Conservation (phyloP, 1,140 invertebrate species). For the Nephila pilipes region DNA sequence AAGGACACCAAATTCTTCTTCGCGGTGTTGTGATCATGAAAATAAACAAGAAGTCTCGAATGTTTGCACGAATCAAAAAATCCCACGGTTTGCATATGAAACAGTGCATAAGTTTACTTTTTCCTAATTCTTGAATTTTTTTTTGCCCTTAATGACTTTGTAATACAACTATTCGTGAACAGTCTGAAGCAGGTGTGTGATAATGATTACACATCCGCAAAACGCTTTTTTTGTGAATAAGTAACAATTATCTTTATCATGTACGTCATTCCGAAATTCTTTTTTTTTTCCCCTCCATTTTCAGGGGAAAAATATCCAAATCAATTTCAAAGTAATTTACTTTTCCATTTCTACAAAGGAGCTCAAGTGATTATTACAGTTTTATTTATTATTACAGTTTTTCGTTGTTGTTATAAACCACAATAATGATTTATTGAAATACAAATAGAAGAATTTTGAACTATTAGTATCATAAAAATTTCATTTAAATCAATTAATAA, state of each 20-base stretch:
- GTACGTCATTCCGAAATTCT: neutral
- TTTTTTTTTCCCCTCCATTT: neutral
- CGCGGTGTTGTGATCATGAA: neutral
- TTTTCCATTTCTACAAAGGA: too few species aligned
- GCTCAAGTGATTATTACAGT: too few species aligned
- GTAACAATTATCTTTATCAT: neutral
- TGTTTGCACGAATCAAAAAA: neutral
- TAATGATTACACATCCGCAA: neutral
- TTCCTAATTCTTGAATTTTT: neutral
- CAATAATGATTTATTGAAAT: too few species aligned
- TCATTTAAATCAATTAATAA: too few species aligned
- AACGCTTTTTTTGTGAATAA: neutral
- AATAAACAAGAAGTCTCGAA: neutral
- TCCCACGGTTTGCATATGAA: constrained; percentile 24
- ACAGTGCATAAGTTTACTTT: constrained; percentile 18
- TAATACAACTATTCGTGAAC: neutral
- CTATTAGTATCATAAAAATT: too few species aligned
- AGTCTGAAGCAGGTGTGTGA: neutral
- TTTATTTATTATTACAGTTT: too few species aligned
- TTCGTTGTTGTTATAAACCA: too few species aligned
- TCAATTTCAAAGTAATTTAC: too few species aligned
- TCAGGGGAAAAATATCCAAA: too few species aligned
- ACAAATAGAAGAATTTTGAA: too few species aligned
- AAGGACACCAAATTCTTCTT: neutral
- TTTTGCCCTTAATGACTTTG: neutral